These are phyloP conservation scores for Xanthia togata DNA, from an alignment of 2,888 invertebrate species.

Conservation along the genomic window DNA sequence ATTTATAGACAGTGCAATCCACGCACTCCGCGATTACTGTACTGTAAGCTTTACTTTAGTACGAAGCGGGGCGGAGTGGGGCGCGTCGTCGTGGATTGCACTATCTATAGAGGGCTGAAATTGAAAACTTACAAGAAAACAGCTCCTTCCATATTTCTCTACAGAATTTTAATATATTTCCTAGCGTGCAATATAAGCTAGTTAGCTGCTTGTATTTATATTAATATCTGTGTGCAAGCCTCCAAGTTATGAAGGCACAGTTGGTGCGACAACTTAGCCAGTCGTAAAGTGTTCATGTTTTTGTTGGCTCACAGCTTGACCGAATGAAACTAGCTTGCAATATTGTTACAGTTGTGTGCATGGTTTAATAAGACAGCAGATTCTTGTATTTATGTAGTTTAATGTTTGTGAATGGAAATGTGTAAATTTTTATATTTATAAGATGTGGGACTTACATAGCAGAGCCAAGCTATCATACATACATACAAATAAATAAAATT, in stretches of 20 bases:
- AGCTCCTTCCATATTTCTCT: background rate
- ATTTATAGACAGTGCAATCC: no score
- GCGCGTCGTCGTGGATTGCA: no score
- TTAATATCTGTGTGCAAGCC: slow-evolving; percentile 43
- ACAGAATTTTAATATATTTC: slow-evolving; percentile 1
- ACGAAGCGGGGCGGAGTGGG: no score
- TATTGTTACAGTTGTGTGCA: slow-evolving; percentile 51
- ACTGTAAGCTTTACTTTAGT: no score
- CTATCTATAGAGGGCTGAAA: background rate
- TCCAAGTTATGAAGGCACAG: slow-evolving; percentile 53
- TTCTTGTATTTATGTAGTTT: slow-evolving; percentile 1
- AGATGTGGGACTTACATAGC: background rate
- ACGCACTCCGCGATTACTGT: no score
- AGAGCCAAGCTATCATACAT: background rate
- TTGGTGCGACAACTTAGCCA: slow-evolving; percentile 47
- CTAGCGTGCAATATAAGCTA: slow-evolving; percentile 24
- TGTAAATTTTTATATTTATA: background rate
- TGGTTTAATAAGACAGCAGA: slow-evolving; percentile 41
- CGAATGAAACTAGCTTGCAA: slow-evolving; percentile 42
- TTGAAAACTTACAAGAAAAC: slow-evolving; percentile 3
- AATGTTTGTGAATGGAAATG: background rate
- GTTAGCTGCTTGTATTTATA: slow-evolving; percentile 40
- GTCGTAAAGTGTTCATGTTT: slow-evolving; percentile 53
- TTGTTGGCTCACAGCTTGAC: slow-evolving; percentile 55
- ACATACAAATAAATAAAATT: no score